Evolutionary conservation across 2,888 invertebrate species (phyloP).

Genomic region (Brachyopa scutellaris): DNA sequence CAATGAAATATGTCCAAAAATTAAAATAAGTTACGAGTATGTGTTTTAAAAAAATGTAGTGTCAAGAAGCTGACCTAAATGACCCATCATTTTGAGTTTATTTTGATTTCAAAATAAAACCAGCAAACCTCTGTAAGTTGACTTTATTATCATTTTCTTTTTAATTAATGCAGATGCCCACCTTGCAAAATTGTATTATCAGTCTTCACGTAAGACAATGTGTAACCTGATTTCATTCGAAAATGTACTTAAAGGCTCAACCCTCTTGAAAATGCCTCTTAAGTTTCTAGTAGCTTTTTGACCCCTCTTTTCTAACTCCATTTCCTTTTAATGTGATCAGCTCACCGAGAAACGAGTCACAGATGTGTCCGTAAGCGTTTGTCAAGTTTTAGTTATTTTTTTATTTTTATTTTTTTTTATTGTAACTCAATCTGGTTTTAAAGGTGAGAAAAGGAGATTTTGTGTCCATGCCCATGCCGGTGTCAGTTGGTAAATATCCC

Average conservation of each 20-base stretch:
- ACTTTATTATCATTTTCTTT: conserved; percentile 4
- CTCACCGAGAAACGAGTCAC: background rate
- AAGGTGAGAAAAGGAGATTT: conserved; percentile 38
- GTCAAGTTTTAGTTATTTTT: conserved; percentile 19
- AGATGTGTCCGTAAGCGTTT: conserved; percentile 28
- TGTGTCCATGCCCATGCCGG: background rate
- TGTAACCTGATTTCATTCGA: conserved; percentile 59
- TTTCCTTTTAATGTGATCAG: conserved; percentile 49
- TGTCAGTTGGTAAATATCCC: conserved; percentile 36
- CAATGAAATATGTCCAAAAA: conserved; percentile 43
- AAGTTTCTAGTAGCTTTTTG: conserved; percentile 70
- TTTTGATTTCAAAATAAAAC: conserved; percentile 21
- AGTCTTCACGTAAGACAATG: conserved; percentile 58
- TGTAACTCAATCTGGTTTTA: conserved; percentile 16
- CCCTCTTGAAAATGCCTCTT: conserved; percentile 67
- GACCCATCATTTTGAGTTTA: conserved; percentile 29
- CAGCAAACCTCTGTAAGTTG: conserved; percentile 41
- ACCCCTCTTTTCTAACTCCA: conserved; percentile 58
- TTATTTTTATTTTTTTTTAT: background rate
- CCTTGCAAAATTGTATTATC: conserved; percentile 49
- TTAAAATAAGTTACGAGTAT: conserved; percentile 1
- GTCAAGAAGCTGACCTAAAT: conserved; percentile 25
- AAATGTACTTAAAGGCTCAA: conserved; percentile 54
- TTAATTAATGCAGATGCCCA: conserved; percentile 8
- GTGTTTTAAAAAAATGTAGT: conserved; percentile 17